Evolutionary conservation across 1,140 invertebrate genomes (phyloP), one percentile per base, ranked within the genome.

Genomic region (Brachystomella parvula): DNA sequence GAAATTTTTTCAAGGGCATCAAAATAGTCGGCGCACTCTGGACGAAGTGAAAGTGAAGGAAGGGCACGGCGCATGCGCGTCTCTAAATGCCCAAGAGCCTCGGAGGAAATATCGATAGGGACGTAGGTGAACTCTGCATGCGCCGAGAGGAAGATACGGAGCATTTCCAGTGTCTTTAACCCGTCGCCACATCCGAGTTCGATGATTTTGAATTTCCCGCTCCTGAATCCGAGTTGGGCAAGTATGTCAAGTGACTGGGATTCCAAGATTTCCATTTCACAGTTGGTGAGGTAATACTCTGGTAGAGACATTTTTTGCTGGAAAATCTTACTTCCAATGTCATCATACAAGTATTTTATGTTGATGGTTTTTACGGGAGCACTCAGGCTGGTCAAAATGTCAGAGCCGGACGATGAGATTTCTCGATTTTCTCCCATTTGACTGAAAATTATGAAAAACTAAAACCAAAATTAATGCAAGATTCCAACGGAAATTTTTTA

Each of bases 171-270:
- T 6, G 49, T 53, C 24, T 53, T 53, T 6, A 53, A 24, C 9
- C 49, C 49, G 24, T 53, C 49, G 6, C 49, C 49, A 53, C 49
- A 53, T 12, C 49, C 49, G 9, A 53, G 21, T 24, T 53, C 49
- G 3, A 53, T 24, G 9, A 53, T 24, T 3, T 53, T 53, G 49
- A 53, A 53, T 6, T 53, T 24, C 15, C 15, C 15, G 6, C 9
- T 15, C n/a, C n/a, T n/a, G 49, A 53, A 53, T 6, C 24, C 24
- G 24, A 53, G 49, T 12, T 6, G 9, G 9, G 9, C 12, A 24
- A 53, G 49, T 6, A 53, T 53, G 9, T 12, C 12, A 3, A 6
- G 49, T 3, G 49, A 12, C 6, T 53, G 49, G 12, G 49, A 17
- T 12, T 12, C 12, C 3, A 53, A 24, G 24, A 53, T 53, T 26